Conservation (phyloP, 1,140 invertebrate genomes). For the Leptonema lineaticorne region DNA sequence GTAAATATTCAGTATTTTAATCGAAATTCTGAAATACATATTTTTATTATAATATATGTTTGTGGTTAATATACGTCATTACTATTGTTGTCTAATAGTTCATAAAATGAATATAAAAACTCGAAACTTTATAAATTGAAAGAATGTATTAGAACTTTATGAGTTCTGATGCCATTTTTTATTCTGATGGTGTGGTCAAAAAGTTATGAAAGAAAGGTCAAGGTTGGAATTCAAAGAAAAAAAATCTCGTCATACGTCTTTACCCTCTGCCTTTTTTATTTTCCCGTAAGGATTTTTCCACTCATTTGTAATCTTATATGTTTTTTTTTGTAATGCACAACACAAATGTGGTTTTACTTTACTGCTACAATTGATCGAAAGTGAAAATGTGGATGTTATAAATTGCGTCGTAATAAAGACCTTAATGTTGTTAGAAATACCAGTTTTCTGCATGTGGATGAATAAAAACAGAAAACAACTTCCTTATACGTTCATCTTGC, state of each 20-base stretch:
- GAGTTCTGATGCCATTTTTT: too few species aligned
- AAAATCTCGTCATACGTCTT: background rate
- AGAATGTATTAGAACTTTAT: too few species aligned
- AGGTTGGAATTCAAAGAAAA: background rate
- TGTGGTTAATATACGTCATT: too few species aligned
- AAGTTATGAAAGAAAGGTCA: background rate
- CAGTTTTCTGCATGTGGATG: background rate
- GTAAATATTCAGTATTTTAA: too few species aligned
- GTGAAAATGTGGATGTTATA: conserved; percentile 2
- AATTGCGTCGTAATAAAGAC: conserved; percentile 1
- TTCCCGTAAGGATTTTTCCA: background rate
- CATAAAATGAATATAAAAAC: background rate
- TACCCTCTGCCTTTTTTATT: background rate
- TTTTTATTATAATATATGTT: too few species aligned
- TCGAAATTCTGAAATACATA: too few species aligned
- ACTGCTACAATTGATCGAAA: background rate
- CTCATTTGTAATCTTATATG: background rate
- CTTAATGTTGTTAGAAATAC: background rate
- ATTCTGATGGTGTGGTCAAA: too few species aligned
- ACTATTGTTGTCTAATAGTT: background rate
- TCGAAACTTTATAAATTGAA: too few species aligned
- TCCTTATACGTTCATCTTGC: background rate
- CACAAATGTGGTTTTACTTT: background rate
- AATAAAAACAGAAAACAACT: background rate
- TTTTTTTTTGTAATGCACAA: background rate